phyloP scores from a whole-genome alignment of 2,888 invertebrate genomes.

The Drosophila siamana region DNA sequence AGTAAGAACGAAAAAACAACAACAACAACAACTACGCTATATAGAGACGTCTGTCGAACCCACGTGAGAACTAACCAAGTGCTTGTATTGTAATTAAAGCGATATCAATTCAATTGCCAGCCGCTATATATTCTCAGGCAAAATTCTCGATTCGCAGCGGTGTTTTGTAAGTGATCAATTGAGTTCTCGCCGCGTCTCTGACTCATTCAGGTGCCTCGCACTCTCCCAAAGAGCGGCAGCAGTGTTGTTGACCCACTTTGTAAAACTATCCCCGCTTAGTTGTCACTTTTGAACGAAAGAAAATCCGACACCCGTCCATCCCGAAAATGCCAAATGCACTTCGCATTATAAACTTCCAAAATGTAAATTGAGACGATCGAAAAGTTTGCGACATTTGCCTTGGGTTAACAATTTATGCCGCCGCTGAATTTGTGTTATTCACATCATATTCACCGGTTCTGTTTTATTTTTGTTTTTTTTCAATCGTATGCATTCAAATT shows the following conservation, averaged over 20 bases:
- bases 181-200: constrained; percentile 22
- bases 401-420: constrained; percentile 41
- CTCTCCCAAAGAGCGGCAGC: constrained; percentile 19
- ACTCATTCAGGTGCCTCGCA: constrained; percentile 47
- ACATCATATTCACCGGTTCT: constrained; percentile 25
- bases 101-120: constrained; percentile 17
- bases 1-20: neutral
- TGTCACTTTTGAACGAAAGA: constrained; percentile 43
- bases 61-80: constrained; percentile 42
- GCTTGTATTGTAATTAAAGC: constrained; percentile 41
- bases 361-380: constrained; percentile 45
- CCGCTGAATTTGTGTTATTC: constrained; percentile 30
- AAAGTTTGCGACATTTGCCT: constrained; percentile 52
- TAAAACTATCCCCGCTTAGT: constrained; percentile 50
- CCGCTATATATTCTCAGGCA: constrained; percentile 4
- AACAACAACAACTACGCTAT: neutral
- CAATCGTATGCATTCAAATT: constrained; percentile 10
- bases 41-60: constrained; percentile 12
- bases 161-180: neutral
- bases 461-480: no score
- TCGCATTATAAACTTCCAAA: constrained; percentile 24
- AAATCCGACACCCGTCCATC: constrained; percentile 44
- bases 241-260: constrained; percentile 70
- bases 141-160: constrained; percentile 8
- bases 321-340: constrained; percentile 40